Conservation (phyloP, 2,888 invertebrate genomes). For the Dicycla oo region DNA sequence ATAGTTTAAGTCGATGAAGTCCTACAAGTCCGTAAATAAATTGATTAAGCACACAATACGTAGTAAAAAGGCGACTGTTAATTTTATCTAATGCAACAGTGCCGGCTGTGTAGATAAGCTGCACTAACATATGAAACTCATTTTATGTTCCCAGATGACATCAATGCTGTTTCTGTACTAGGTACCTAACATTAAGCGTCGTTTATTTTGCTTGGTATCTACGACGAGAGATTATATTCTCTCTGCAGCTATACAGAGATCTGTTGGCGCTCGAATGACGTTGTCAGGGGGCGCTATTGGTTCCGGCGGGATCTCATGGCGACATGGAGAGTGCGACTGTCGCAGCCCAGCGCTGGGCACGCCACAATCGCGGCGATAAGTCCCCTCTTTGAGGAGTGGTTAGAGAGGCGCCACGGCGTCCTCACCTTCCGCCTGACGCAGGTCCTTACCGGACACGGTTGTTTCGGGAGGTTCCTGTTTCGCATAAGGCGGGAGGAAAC, state of each 20-base stretch:
- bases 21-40: not conserved
- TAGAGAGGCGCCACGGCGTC: no score
- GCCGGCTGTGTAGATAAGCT: slow-evolving; percentile 44
- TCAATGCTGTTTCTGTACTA: slow-evolving; percentile 28
- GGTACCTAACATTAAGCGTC: slow-evolving; percentile 12
- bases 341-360: no score
- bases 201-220: not conserved
- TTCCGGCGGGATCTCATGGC: no score
- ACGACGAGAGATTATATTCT: not conserved
- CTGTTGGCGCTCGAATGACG: not conserved
- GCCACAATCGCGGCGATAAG: no score
- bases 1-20: slow-evolving; percentile 4
- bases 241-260: not conserved
- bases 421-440: no score
- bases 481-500: no score
- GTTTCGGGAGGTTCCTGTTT: no score
- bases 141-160: slow-evolving; percentile 31
- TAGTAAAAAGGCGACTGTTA: slow-evolving; percentile 36
- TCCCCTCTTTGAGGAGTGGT: no score
- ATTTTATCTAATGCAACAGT: slow-evolving; percentile 52
- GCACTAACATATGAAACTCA: slow-evolving; percentile 30
- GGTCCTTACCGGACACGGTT: no score
- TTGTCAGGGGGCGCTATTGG: not conserved
- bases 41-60: slow-evolving; percentile 23
- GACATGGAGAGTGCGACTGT: no score